Base-by-base conservation (phyloP, 2,113 vertebrate genomes). In the Petrocephalus zakoni region DNA sequence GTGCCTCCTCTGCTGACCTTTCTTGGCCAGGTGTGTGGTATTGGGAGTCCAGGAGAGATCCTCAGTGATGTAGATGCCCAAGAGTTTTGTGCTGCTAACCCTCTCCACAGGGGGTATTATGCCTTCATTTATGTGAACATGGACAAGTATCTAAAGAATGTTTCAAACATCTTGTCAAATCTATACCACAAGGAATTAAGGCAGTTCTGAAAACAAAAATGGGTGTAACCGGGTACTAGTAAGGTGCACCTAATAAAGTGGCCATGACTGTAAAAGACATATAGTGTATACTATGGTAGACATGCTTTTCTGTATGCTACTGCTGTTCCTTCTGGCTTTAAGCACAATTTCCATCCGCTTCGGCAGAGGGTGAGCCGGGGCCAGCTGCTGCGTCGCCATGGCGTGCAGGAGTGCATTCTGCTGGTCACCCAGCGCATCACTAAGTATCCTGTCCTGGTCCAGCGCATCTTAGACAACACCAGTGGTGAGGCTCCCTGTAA, bases 391-490 rank as follows among this genome's bases (percentile, higher is more conserved):
- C 97, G 97, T 82, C 95, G 97, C n/a, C 97, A 98, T 1, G 98
- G 98, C 0, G 94, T 97, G 42, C 98, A 97, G 58, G 97, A 99
- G 89, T 99, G 98, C 93, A 98, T 98, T 91, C 91, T 99, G 85
- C 94, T 99, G 92, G 97, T 99, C 91, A 99, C 97, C 0, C 98
- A 99, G 91, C 94, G 97, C 55, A 97, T 98, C 93, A 99, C 97
- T 89, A 98, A 99, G 92, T 99, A 99, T 91, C 98, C 97, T 0
- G 97, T 98, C 78, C 97, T 99, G 46, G 92, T 99, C 37, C 96
- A 95, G 90, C 95, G 97, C 29, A 98, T 99, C 91, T 94, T 97
- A 88, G 96, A 97, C 87, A 97, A 98, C 89, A 97, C 96, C 89
- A 97, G 95, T 5, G 97, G 98, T 98, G 75, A 90, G 37, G 2